phyloP scores from a whole-genome alignment of 2,888 invertebrate genomes.

The Napeogenes inachia region DNA sequence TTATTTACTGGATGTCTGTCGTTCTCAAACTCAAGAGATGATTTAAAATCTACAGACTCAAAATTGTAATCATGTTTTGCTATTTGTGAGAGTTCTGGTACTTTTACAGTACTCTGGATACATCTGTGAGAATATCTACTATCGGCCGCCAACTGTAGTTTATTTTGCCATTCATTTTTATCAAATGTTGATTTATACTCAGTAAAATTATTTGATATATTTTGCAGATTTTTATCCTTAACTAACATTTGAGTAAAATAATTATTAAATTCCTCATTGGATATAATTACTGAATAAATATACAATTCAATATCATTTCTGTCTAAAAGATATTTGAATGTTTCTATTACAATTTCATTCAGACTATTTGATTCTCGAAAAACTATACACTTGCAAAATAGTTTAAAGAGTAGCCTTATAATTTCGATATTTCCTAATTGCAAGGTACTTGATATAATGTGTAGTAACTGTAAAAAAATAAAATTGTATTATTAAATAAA shows the following conservation, averaged over 20 bases:
- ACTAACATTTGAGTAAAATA: conserved; percentile 30
- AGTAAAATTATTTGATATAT: conserved; percentile 25
- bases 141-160: not conserved
- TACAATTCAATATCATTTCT: conserved; percentile 26
- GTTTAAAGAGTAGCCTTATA: conserved; percentile 43
- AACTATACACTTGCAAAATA: conserved; percentile 46
- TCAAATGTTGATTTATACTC: conserved; percentile 29
- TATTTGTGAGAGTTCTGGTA: conserved; percentile 14
- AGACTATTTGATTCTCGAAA: conserved; percentile 36
- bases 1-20: conserved; percentile 51
- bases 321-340: conserved; percentile 33
- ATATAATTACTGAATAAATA: conserved; percentile 33
- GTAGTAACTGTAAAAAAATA: conserved; percentile 46
- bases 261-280: conserved; percentile 19
- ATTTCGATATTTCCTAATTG: conserved; percentile 47
- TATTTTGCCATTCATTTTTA: conserved; percentile 18
- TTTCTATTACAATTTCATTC: conserved; percentile 32
- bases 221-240: conserved; percentile 6
- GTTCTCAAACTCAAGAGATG: conserved; percentile 43
- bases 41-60: conserved; percentile 56
- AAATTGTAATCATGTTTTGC: conserved; percentile 45
- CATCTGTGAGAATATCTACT: conserved; percentile 47
- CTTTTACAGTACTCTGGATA: conserved; percentile 24
- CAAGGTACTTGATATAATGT: conserved; percentile 44
- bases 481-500: too few species aligned